Percentiles rank a stretch among this genome's conserved stretches.
phyloP scores from a whole-genome alignment of 2,113 vertebrate species.

The Hippocampus comes region DNA sequence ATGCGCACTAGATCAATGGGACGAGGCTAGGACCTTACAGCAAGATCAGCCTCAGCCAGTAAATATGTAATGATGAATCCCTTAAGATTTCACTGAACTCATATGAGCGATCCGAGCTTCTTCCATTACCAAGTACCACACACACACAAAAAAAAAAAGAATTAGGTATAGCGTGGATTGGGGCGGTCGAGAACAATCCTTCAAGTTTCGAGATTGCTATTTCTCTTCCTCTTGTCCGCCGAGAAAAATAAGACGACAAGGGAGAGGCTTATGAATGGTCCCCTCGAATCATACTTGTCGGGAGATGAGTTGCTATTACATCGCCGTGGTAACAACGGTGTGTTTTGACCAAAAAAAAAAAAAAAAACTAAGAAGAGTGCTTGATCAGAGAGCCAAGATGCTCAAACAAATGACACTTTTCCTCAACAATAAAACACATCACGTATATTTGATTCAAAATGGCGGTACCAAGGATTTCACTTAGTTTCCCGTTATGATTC shows the following conservation, averaged over 20 bases:
- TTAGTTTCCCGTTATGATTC: not conserved
- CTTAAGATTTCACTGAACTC: slow-evolving; percentile 78
- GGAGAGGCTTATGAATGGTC: slow-evolving; percentile 55
- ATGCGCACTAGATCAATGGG: slow-evolving; percentile 98
- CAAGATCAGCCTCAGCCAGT: slow-evolving; percentile 90
- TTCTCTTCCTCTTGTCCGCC: slow-evolving; percentile 34
- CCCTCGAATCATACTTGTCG: slow-evolving; percentile 58
- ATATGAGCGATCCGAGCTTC: slow-evolving; percentile 73
- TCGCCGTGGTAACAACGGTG: slow-evolving; percentile 60
- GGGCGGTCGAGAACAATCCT: slow-evolving; percentile 19
- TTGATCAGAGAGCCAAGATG: slow-evolving; percentile 12
- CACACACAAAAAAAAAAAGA: slow-evolving; percentile 35
- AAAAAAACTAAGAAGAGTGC: slow-evolving; percentile 19
- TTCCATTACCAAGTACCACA: slow-evolving; percentile 69
- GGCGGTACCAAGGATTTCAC: not conserved
- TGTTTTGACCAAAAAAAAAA: slow-evolving; percentile 22
- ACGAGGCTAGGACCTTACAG: slow-evolving; percentile 89
- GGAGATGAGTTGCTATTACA: slow-evolving; percentile 67
- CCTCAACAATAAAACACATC: not conserved
- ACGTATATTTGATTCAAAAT: not conserved
- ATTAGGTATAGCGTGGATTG: slow-evolving; percentile 22
- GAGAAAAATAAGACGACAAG: slow-evolving; percentile 24
- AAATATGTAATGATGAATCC: slow-evolving; percentile 97
- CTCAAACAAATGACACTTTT: not conserved
- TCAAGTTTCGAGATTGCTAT: slow-evolving; percentile 40